These are phyloP conservation scores for Halictus rubicundus DNA, from an alignment of 1,140 invertebrate species.

Conservation along the genomic window DNA sequence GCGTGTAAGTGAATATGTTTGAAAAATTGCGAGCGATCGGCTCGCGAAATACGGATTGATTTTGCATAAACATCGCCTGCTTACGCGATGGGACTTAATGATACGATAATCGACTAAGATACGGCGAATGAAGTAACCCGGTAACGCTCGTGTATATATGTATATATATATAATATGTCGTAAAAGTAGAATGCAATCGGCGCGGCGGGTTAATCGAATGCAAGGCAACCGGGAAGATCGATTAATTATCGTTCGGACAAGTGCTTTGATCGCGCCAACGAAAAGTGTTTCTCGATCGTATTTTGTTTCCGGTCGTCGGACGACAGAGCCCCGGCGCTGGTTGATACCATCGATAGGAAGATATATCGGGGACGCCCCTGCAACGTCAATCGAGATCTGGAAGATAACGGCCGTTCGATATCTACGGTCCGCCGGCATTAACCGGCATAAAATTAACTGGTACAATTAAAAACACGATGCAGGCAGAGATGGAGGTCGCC, in stretches of 20 bases:
- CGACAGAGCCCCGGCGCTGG: constrained; percentile 26
- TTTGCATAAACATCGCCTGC: too few species aligned
- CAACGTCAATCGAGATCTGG: constrained; percentile 71
- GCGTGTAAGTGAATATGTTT: too few species aligned
- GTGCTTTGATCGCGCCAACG: constrained; percentile 26
- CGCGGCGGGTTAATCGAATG: constrained; percentile 51
- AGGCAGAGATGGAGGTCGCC: background rate
- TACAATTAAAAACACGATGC: constrained; percentile 40
- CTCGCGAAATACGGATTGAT: too few species aligned
- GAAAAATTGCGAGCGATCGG: too few species aligned
- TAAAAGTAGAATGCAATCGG: too few species aligned
- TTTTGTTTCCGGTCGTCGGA: constrained; percentile 44
- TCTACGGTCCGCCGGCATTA: constrained; percentile 54
- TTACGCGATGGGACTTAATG: background rate
- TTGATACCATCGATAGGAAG: constrained; percentile 53
- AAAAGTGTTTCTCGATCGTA: constrained; percentile 50
- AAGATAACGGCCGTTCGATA: constrained; percentile 68
- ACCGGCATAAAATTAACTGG: constrained; percentile 42
- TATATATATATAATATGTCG: too few species aligned
- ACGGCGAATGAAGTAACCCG: background rate
- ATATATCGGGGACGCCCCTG: constrained; percentile 61
- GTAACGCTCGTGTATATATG: too few species aligned
- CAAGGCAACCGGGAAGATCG: constrained; percentile 27
- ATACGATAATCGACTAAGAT: background rate
- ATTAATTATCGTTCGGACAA: constrained; percentile 41